Evolutionary conservation across 2,888 invertebrate genomes (phyloP).

Genomic region (Dolichomitus sp.): DNA sequence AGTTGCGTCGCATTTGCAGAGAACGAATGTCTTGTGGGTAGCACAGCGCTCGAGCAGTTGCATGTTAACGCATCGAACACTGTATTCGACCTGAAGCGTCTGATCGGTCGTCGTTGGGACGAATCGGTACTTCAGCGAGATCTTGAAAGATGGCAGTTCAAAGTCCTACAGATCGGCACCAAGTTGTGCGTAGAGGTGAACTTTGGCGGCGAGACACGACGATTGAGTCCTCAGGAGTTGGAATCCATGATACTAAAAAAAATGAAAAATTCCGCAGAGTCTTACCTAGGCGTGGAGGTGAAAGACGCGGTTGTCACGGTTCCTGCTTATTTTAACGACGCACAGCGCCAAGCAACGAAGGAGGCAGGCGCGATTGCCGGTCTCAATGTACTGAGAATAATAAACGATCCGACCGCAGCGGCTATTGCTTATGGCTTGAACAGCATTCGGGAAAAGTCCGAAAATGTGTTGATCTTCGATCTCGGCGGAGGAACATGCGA

Average conservation of each 20-base stretch:
- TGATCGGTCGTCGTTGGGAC: conserved; percentile 92
- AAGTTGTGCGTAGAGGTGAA: conserved; percentile 94
- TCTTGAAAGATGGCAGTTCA: conserved; percentile 95
- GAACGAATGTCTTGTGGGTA: conserved; percentile 93
- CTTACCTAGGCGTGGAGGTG: conserved; percentile 94
- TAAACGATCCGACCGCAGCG: conserved; percentile 97
- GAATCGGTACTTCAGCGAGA: conserved; percentile 86
- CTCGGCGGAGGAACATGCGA: conserved; percentile 95
- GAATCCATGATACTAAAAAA: conserved; percentile 97
- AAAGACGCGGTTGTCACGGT: conserved; percentile 96
- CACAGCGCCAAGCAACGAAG: conserved; percentile 97
- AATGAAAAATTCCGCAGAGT: conserved; percentile 97
- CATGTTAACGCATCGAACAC: conserved; percentile 95
- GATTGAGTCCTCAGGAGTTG: conserved; percentile 95
- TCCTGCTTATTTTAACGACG: conserved; percentile 96
- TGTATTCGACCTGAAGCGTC: conserved; percentile 90
- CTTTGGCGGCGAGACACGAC: conserved; percentile 92
- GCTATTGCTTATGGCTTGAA: conserved; percentile 96
- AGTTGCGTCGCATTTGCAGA: conserved; percentile 96
- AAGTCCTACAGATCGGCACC: conserved; percentile 89
- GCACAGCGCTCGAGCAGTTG: conserved; percentile 95
- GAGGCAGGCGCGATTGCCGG: conserved; percentile 96
- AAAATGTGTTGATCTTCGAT: conserved; percentile 92
- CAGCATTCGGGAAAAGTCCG: conserved; percentile 88
- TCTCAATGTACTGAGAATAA: conserved; percentile 95